These are phyloP conservation scores for Gymnopithys bicolor DNA, from an alignment of 2,797 vertebrate species.

Conservation along the genomic window DNA sequence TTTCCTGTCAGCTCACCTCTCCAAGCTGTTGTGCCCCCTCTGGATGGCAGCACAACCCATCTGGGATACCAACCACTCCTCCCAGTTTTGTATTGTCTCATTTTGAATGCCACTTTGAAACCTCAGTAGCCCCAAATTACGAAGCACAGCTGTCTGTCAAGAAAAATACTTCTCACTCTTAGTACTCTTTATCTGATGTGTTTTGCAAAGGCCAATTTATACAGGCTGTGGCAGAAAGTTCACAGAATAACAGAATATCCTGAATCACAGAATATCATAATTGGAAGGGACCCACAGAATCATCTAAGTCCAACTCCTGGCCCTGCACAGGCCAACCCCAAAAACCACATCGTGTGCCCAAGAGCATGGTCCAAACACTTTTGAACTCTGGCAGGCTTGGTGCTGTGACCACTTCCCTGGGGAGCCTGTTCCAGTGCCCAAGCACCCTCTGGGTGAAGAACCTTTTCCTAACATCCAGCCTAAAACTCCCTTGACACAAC, in stretches of 20 bases:
- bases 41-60: neutral
- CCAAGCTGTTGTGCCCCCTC: neutral
- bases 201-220: neutral
- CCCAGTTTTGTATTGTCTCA: neutral
- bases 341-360: neutral
- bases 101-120: neutral
- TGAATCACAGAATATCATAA: neutral
- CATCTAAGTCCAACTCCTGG: neutral
- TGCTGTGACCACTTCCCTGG: neutral
- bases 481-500: fast-evolving
- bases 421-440: neutral
- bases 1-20: neutral
- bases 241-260: neutral
- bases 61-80: neutral
- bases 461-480: neutral
- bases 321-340: neutral
- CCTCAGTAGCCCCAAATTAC: neutral
- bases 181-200: neutral
- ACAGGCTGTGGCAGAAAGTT: neutral
- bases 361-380: neutral
- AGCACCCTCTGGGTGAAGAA: neutral
- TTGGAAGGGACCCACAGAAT: neutral
- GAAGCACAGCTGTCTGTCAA: neutral
- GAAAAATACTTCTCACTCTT: neutral
- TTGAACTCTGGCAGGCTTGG: fast-evolving